Evolutionary conservation across 2,888 invertebrate species (phyloP).

Genomic region (Chelonus formosanus): DNA sequence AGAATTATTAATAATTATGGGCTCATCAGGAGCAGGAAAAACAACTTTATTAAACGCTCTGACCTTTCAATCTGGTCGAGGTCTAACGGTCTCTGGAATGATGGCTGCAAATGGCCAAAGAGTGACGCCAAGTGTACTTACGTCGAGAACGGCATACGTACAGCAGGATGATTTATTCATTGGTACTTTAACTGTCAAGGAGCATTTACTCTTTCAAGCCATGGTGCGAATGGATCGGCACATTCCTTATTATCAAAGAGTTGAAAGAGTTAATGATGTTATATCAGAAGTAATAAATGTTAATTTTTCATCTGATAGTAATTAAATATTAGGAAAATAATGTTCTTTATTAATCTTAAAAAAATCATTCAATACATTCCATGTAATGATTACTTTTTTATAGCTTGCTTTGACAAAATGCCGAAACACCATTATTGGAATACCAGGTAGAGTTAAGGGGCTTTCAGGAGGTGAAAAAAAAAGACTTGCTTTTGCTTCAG

Average conservation of each 20-base stretch:
- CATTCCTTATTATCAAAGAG: constrained; percentile 77
- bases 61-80: constrained; percentile 80
- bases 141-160: constrained; percentile 87
- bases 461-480: constrained; percentile 97
- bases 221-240: constrained; percentile 85
- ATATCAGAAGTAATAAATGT: constrained; percentile 74
- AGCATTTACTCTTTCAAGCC: constrained; percentile 88
- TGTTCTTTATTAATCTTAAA: not conserved
- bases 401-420: constrained; percentile 89
- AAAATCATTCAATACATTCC: constrained; percentile 2
- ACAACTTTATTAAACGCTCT: constrained; percentile 91
- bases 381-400: constrained; percentile 17
- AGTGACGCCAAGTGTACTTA: constrained; percentile 76
- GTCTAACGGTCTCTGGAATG: constrained; percentile 72
- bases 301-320: not conserved
- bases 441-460: constrained; percentile 86
- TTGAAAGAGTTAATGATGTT: constrained; percentile 85
- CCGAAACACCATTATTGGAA: constrained; percentile 89
- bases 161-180: constrained; percentile 95
- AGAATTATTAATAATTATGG: constrained; percentile 87
- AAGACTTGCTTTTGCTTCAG: constrained; percentile 94
- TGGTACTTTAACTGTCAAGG: constrained; percentile 86
- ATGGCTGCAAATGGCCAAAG: constrained; percentile 79
- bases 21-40: constrained; percentile 93
- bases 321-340: not conserved